Evolutionary conservation across 2,888 invertebrate species (phyloP), one percentile per base, ranked within the genome.

Genomic region (Gastrophysa polygoni): DNA sequence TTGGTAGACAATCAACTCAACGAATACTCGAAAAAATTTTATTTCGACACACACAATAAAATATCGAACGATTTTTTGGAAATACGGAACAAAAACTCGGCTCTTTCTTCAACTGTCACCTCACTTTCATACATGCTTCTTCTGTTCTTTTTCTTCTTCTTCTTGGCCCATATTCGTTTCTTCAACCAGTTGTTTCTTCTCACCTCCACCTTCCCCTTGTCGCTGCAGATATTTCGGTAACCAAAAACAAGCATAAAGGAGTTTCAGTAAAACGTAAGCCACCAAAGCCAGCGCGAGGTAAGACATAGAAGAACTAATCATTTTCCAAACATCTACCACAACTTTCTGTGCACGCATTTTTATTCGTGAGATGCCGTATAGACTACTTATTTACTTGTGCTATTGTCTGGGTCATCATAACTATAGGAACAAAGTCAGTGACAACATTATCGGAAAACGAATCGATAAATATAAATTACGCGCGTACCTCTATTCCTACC

Each of bases 341-440:
- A 91, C 88, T 84, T 89, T 85, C 78, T 90, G 89, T 66, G 85
- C 80, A 76, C 86, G 86, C 89, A 89, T 89, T 73, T 24, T 5
- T 24, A 24, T 3, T n/a, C n/a, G n/a, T n/a, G n/a, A n/a, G n/a
- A n/a, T n/a, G n/a, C n/a, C n/a, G n/a, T n/a, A n/a, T n/a, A n/a
- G n/a, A n/a, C n/a, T n/a, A n/a, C n/a, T n/a, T n/a, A n/a, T n/a
- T n/a, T n/a, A n/a, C n/a, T n/a, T n/a, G n/a, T n/a, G n/a, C n/a
- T n/a, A n/a, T n/a, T 24, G 24, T 24, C 4, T 24, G 24, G 7
- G 24, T 32, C 10, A 16, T 18, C 48, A 64, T 68, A 64, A 61
- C 68, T 66, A 66, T 68, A 64, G 66, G 59, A 68, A 68, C 68
- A 52, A 59, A 20, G 32, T 59, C 57, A 50, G 52, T 68, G 56